These are phyloP conservation scores for Catagonus wagneri DNA, from an alignment of 2,113 vertebrate species.

Conservation along the genomic window DNA sequence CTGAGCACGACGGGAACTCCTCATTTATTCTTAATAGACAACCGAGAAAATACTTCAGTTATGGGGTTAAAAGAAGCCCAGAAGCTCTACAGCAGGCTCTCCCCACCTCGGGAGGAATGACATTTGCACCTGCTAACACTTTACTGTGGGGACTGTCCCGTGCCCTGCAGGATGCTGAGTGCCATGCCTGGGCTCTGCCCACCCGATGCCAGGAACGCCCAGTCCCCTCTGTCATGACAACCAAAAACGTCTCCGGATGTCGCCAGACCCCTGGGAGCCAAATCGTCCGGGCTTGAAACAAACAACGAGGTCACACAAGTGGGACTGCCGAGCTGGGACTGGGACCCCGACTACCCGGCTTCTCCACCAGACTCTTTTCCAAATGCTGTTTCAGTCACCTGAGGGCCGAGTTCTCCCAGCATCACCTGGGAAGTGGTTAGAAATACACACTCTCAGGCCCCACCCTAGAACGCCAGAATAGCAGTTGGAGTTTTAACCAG, in stretches of 20 bases:
- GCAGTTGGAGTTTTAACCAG: neutral
- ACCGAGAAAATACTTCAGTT: neutral
- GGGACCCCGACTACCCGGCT: neutral
- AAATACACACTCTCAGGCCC: neutral
- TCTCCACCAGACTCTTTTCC: too few species aligned
- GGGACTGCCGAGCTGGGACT: neutral
- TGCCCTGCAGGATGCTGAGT: accelerated
- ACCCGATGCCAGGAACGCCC: neutral
- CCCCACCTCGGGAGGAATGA: neutral
- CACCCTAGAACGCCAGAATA: neutral
- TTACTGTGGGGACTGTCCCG: too few species aligned
- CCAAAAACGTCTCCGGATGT: neutral
- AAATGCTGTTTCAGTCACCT: neutral
- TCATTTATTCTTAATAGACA: neutral
- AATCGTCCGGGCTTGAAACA: neutral
- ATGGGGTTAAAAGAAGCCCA: neutral
- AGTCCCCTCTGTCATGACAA: neutral
- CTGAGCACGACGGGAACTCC: too few species aligned
- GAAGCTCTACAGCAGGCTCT: neutral
- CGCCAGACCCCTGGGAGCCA: too few species aligned
- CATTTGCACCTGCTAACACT: neutral
- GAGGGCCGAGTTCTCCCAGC: neutral
- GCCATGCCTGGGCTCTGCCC: too few species aligned
- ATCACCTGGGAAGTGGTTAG: neutral
- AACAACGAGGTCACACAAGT: accelerated